phyloP scores from a whole-genome alignment of 2,797 vertebrate species.

The Argyrosomus regius region DNA sequence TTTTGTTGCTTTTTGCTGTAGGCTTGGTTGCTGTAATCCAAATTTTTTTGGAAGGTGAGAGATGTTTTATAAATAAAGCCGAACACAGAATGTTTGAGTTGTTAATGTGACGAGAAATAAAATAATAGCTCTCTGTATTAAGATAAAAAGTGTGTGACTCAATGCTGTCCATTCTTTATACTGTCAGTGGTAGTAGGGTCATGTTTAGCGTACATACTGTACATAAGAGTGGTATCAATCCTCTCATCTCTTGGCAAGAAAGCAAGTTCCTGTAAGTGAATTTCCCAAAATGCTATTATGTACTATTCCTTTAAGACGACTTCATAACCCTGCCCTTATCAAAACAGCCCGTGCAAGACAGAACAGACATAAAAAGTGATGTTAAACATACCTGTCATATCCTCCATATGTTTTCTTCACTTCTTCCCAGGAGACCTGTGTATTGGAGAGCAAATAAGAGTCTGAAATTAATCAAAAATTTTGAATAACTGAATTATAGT shows the following conservation, averaged over 20 bases:
- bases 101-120: slow-evolving; percentile 4
- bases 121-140: not conserved
- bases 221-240: too few relatives aligned
- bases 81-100: not conserved
- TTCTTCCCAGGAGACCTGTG: slow-evolving; percentile 70
- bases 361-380: not conserved
- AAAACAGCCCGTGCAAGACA: not conserved
- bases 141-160: too few relatives aligned
- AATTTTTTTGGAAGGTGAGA: not conserved
- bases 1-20: slow-evolving; percentile 16
- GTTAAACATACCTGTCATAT: slow-evolving; percentile 17
- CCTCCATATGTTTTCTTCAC: slow-evolving; percentile 71
- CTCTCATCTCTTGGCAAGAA: not conserved
- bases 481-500: not conserved
- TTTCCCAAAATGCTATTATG: not conserved
- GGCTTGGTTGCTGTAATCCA: not conserved
- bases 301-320: not conserved
- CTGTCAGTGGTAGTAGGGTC: too few relatives aligned
- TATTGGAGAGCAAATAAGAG: slow-evolving; percentile 14
- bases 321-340: not conserved
- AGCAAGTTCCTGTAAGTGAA: not conserved
- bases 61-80: not conserved
- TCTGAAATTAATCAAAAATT: slow-evolving; percentile 10
- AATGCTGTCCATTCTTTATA: too few relatives aligned
- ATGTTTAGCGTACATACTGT: too few relatives aligned